These are phyloP conservation scores for Temnothorax nylanderi DNA, from an alignment of 1,140 invertebrate species.

Conservation along the genomic window DNA sequence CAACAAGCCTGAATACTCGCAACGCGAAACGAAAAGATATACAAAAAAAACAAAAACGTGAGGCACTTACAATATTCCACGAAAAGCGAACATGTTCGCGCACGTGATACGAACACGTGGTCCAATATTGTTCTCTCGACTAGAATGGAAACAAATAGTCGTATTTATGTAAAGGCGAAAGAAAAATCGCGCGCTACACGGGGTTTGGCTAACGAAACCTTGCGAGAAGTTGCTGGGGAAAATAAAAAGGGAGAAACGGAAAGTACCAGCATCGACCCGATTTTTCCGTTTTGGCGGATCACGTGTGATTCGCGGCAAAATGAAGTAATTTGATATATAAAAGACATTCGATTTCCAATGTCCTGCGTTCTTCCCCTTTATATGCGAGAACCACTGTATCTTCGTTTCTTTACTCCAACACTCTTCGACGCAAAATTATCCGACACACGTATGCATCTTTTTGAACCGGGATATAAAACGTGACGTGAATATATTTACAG, in stretches of 20 bases:
- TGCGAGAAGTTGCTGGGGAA: background rate
- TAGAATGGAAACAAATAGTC: background rate
- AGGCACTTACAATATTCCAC: conserved; percentile 36
- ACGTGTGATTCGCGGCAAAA: background rate
- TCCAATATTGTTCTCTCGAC: conserved; percentile 19
- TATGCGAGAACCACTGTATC: background rate
- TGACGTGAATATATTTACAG: conserved; percentile 46
- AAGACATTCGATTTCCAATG: background rate
- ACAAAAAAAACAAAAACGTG: conserved; percentile 31
- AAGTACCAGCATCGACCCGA: conserved; percentile 3
- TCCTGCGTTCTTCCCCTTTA: background rate
- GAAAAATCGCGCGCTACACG: background rate
- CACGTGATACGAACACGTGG: conserved; percentile 45
- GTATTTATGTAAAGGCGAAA: conserved; percentile 48
- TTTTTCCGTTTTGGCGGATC: background rate
- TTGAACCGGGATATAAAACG: conserved; percentile 49
- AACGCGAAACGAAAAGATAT: conserved; percentile 17
- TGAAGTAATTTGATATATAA: conserved; percentile 30
- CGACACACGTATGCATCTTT: conserved; percentile 48
- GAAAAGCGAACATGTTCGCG: conserved; percentile 24
- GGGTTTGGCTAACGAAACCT: background rate
- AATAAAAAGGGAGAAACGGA: background rate
- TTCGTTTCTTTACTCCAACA: background rate
- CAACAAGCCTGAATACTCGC: conserved; percentile 33
- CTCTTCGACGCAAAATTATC: conserved; percentile 26